Conservation (phyloP, 2,113 vertebrate species). For the Baryphthengus martii region DNA sequence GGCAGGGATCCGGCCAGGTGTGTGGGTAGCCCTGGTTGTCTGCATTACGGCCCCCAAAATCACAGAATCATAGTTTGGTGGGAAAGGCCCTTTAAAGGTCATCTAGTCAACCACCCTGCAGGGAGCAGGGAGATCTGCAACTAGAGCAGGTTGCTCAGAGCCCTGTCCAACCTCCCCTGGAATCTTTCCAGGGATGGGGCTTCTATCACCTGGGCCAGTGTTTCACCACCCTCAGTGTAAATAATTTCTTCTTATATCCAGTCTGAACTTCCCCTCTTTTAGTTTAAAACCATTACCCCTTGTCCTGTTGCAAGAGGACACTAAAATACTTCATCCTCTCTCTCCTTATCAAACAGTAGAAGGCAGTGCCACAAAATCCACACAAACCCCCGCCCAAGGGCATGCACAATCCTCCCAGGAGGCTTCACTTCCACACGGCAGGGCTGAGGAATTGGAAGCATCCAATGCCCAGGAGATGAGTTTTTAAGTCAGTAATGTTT, state of each 20-base stretch:
- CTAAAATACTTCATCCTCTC: background rate
- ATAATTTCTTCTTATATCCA: background rate
- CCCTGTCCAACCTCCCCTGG: background rate
- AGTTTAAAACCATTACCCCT: background rate
- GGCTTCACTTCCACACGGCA: background rate
- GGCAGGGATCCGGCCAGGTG: background rate
- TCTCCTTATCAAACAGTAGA: background rate
- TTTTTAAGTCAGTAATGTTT: background rate
- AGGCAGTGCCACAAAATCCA: background rate
- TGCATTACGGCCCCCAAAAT: background rate
- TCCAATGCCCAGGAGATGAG: background rate
- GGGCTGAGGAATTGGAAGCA: background rate
- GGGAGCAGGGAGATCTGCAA: background rate
- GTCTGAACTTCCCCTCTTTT: background rate
- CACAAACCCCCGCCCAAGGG: fast-evolving
- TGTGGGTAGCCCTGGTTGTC: fast-evolving
- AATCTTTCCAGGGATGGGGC: background rate
- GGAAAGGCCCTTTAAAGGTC: background rate
- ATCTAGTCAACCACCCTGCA: background rate
- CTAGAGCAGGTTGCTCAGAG: background rate
- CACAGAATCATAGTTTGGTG: background rate
- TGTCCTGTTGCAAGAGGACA: background rate
- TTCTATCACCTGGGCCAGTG: background rate
- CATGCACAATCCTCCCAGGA: fast-evolving
- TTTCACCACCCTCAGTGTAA: background rate